Base-by-base conservation (phyloP, 2,113 vertebrate species). In the Bothrops jararaca region DNA sequence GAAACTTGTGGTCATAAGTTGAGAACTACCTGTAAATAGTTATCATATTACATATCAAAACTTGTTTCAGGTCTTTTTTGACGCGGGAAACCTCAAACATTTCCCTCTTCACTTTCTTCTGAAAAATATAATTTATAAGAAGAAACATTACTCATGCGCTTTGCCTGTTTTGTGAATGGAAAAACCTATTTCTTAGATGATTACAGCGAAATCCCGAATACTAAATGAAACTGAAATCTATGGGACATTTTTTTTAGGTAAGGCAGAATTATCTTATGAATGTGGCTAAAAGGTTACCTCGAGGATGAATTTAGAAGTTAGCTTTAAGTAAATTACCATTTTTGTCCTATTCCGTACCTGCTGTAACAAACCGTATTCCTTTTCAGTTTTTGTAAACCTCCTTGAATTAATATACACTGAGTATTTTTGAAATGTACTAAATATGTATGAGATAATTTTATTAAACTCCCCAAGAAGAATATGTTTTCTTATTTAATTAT, bases 151-250 rank as follows among this genome's bases (percentile, higher is more conserved):
- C 57, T 86, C 52, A 54, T 74, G 86, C 54, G 29, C 23, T 58
- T 20, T 60, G n/a, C 88, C 11, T 18, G 50, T 56, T 92, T 54
- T 26, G 23, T 29, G 39, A 90, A 24, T 50, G 29, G 42, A 48
- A 89, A 88, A 86, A 86, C 52, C 7, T 10, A 22, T 74, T 42
- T 60, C 64, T 0, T 3, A 34, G 0, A 86, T 0, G 3, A 10
- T 0, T 5, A 0, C 9, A 0, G 0, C 3, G 23, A 93, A n/a
- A 54, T 69, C 2, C 45, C 52, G 48, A 4, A 5, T 56, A 64
- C 10, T 85, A 85, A 87, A 34, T 60, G 42, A 20, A n/a, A 11
- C 8, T 24, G 20, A 60, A 86, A 87, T 39, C 26, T 87, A 64
- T 34, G 42, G 26, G 45, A 7, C 29, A 60, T 29, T 22, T 29